Base-by-base conservation (phyloP, 1,140 invertebrate genomes). In the Pachypeltis micranthus region DNA sequence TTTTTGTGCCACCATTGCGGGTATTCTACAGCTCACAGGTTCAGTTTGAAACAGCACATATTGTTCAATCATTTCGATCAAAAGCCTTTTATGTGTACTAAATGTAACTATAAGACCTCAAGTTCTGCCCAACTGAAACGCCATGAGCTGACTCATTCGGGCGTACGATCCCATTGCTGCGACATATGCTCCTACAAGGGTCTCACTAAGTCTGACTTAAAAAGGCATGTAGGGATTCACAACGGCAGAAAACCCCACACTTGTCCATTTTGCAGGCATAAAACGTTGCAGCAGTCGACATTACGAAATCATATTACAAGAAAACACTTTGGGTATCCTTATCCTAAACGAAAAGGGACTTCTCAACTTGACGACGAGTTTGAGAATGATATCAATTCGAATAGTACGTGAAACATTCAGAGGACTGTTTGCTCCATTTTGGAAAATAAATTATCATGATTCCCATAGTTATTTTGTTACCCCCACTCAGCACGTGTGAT, bases 1-100 rank as follows among this genome's bases (percentile, higher is more conserved):
- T 83, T 78, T 78, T 77, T 77, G 66, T 85, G 83, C 69, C 77
- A 81, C 66, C 78, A 76, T 66, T 85, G 83, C 67, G 67, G 70
- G 31, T 59, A 1, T 59, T 4, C 24, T 1, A 7, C 27, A 2
- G 57, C 26, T 2, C 57, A 27, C 27, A 21, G 4, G 10, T 19
- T 21, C 1, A 2, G 27, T 16, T n/a, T 59, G 21, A 1, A 12
- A 1, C 19, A 27, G 57, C 57, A 59, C 21, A 12, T 25, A 25
- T 14, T 31, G 57, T 21, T 27, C 24, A n/a, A n/a, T n/a, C 26
- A 59, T 24, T 21, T 19, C 21, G 57, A 27, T 27, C 24, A 27
- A 1, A 31, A 59, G 29, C 26, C 26, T 24, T 27, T 19, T n/a
- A 39, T n/a, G 10, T 34, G 28, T 12, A 7, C 28, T 12, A 29